phyloP scores from a whole-genome alignment of 2,113 vertebrate species.

The Pygoscelis antarcticus region DNA sequence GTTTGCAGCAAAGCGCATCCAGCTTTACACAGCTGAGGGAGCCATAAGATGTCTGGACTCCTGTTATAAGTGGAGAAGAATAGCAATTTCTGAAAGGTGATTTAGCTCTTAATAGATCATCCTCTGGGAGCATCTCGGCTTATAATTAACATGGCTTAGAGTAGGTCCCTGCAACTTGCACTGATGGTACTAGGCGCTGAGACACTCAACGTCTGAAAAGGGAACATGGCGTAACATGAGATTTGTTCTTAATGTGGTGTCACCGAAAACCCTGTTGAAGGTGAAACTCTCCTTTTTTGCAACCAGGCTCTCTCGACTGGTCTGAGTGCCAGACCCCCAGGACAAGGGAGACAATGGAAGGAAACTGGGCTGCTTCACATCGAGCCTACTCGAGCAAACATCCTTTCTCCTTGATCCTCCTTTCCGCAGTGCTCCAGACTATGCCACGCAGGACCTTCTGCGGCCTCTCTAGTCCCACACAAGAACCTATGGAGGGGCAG shows the following conservation, averaged over 20 bases:
- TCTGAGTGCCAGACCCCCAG: background rate
- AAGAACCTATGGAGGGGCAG: background rate
- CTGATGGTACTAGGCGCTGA: background rate
- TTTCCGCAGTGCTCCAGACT: background rate
- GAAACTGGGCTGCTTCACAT: background rate
- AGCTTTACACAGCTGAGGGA: background rate
- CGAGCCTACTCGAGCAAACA: background rate
- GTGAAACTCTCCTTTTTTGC: background rate
- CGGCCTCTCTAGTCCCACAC: background rate
- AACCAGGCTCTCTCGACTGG: background rate
- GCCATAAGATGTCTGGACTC: background rate
- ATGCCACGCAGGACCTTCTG: background rate
- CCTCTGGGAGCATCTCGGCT: background rate
- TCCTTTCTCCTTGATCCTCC: background rate
- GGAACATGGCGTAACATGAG: background rate
- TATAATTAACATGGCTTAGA: conserved; percentile 3
- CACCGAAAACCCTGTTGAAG: background rate
- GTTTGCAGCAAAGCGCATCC: background rate
- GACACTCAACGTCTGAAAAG: background rate
- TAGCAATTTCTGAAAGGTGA: background rate
- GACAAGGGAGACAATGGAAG: background rate
- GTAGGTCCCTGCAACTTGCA: background rate
- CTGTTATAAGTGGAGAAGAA: background rate
- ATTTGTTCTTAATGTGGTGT: background rate
- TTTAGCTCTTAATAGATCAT: background rate